Percentiles rank a stretch among this genome's conserved stretches.
Conservation (phyloP, 2,797 vertebrate species). For the Podarcis siculus region DNA sequence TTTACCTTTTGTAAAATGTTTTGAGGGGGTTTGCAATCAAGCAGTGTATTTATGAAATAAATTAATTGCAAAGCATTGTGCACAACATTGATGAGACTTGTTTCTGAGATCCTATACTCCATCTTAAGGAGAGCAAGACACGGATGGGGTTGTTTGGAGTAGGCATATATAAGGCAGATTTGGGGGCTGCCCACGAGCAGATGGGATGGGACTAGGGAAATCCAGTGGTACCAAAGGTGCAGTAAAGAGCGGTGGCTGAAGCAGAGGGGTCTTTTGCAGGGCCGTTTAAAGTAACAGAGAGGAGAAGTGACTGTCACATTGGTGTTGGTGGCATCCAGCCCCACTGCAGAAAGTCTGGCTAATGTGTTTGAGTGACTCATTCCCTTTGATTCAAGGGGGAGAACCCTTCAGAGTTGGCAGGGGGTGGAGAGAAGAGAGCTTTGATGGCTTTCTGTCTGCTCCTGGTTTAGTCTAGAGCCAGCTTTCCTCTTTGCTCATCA, state of each 20-base stretch:
- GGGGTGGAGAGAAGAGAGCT: neutral
- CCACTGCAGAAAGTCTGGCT: neutral
- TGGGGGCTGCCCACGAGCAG: neutral
- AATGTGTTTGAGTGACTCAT: neutral
- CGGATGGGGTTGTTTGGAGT: neutral
- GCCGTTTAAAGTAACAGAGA: neutral
- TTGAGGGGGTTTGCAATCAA: neutral
- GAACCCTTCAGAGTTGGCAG: neutral
- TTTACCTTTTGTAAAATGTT: too few relatives aligned
- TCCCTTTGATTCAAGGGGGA: neutral
- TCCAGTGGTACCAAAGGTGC: neutral
- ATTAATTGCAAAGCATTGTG: neutral
- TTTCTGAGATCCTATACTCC: neutral
- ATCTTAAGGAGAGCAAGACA: too few relatives aligned
- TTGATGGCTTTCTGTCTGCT: neutral
- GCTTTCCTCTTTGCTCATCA: conserved; percentile 18
- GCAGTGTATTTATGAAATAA: neutral
- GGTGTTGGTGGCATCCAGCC: neutral
- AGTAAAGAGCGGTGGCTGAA: too few relatives aligned
- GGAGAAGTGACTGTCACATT: neutral
- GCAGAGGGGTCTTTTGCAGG: neutral
- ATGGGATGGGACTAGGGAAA: too few relatives aligned
- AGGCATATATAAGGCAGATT: neutral
- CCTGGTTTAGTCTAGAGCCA: conserved; percentile 12
- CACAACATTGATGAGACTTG: neutral